A percentile compares a stretch with the other conserved stretches of the same genome.
Conservation (phyloP, 2,888 invertebrate species). For the Oxyscelio sp. region DNA sequence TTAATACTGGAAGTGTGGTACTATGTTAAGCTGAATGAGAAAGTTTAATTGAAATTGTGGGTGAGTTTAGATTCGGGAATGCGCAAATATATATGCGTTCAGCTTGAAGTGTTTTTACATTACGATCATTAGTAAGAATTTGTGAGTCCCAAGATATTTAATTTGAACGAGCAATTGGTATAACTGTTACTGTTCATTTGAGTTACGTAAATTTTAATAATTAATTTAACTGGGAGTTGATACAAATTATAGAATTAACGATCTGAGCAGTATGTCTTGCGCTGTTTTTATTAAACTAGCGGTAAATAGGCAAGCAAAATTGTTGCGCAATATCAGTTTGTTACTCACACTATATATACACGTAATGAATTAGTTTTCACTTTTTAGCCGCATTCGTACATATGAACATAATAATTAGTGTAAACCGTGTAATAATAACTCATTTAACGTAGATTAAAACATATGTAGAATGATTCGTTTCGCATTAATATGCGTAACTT, state of each 20-base stretch:
- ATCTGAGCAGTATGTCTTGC: constrained; percentile 5
- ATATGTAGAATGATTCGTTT: constrained; percentile 18
- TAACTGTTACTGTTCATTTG: neutral
- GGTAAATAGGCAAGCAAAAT: constrained; percentile 51
- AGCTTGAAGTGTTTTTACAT: constrained; percentile 9
- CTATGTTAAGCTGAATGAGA: constrained; percentile 42
- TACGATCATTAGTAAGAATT: neutral
- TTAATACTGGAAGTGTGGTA: constrained; percentile 17
- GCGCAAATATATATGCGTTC: constrained; percentile 11
- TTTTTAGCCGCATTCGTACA: constrained; percentile 42
- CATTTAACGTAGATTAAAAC: constrained; percentile 28
- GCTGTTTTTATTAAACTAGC: constrained; percentile 33
- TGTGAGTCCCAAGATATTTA: neutral
- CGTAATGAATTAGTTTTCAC: constrained; percentile 66
- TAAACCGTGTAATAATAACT: constrained; percentile 42
- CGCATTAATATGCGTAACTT: constrained; percentile 31
- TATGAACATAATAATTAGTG: constrained; percentile 48
- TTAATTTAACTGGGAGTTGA: constrained; percentile 22
- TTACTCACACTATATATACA: constrained; percentile 25
- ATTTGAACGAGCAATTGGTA: neutral
- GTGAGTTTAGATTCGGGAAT: constrained; percentile 28
- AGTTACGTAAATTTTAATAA: constrained; percentile 36
- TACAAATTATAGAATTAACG: constrained; percentile 26
- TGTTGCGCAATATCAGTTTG: constrained; percentile 42
- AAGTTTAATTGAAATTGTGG: constrained; percentile 57